Percentiles rank a stretch among this genome's conserved stretches.
Evolutionary conservation across 2,113 vertebrate genomes (phyloP).

Genomic region (Dolichotis patagonum): DNA sequence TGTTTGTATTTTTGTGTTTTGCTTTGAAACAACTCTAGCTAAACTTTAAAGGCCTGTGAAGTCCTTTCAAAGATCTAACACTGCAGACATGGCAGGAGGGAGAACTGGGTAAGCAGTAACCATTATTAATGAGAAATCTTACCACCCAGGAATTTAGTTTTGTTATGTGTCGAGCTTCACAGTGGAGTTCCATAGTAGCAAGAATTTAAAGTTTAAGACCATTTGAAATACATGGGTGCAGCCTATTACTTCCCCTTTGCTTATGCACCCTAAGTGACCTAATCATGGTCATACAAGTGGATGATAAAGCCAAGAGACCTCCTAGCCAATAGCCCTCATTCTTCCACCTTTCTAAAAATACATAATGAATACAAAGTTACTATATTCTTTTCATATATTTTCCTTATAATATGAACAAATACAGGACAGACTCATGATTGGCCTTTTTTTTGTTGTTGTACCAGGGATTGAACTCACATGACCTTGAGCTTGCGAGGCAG

Average conservation of each 20-base stretch:
- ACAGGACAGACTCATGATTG: background rate
- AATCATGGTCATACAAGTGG: background rate
- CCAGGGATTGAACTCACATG: too few relatives aligned
- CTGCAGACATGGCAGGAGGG: background rate
- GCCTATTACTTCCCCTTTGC: background rate
- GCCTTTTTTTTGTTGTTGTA: background rate
- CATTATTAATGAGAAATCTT: background rate
- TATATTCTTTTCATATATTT: background rate
- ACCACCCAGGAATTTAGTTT: conserved; percentile 23
- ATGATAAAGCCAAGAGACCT: background rate
- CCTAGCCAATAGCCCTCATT: background rate
- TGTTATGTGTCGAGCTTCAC: background rate
- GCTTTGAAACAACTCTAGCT: background rate
- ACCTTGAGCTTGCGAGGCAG: too few relatives aligned
- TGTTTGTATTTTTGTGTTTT: background rate
- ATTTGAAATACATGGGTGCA: background rate
- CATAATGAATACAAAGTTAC: background rate
- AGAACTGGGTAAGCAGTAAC: background rate
- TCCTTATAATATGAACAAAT: background rate
- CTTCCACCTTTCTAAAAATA: background rate
- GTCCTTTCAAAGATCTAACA: background rate
- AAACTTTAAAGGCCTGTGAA: background rate
- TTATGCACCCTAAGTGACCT: background rate
- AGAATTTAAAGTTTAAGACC: conserved; percentile 4
- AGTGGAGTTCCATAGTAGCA: background rate